Evolutionary conservation across 2,888 invertebrate genomes (phyloP), one percentile per base, ranked within the genome.

Genomic region (Drosophila bunnanda): DNA sequence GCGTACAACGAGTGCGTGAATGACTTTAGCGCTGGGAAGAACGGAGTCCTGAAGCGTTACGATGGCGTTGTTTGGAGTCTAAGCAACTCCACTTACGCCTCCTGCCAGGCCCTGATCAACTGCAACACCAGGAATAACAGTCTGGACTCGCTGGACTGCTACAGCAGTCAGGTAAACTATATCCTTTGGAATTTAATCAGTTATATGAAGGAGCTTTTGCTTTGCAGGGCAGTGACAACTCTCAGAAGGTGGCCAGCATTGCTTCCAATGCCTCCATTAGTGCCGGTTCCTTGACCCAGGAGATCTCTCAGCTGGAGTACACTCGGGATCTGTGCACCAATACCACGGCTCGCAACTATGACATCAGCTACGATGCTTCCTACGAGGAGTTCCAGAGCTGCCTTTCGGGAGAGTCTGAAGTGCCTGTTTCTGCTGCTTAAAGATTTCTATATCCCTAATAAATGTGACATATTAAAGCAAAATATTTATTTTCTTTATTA

Each of bases 361-460:
- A 77, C 15, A 17, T 54, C 2, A 32, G 13, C 7, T 53, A 74
- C 22, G 79, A 56, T n/a, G 22, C 57, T 30, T 48, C 73, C 10
- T 80, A 72, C 36, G 22, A 55, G 5, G 55, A 48, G 13, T 34
- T 88, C 17, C 78, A 89, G 30, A 58, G 38, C 0, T 85, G 89
- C 7, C 13, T 86, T 32, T 17, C 34, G 1, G 83, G 88, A 10
- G 4, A 17, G 12, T n/a, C 41, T 5, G 50, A 77, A 1, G 48
- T 80, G 44, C 77, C 82, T 7, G n/a, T 2, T 20, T 2, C 32
- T n/a, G 5, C 5, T 7, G 2, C 4, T 1, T 17, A 12, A 15
- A 4, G 9, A 1, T 15, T 7, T 28, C 1, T 28, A 12, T 10
- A 46, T 13, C 7, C 30, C 12, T 12, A 17, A 30, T 30, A 30